Evolutionary conservation across 2,113 vertebrate genomes (phyloP), one percentile per base, ranked within the genome.

Genomic region (Cheirogaleus medius): DNA sequence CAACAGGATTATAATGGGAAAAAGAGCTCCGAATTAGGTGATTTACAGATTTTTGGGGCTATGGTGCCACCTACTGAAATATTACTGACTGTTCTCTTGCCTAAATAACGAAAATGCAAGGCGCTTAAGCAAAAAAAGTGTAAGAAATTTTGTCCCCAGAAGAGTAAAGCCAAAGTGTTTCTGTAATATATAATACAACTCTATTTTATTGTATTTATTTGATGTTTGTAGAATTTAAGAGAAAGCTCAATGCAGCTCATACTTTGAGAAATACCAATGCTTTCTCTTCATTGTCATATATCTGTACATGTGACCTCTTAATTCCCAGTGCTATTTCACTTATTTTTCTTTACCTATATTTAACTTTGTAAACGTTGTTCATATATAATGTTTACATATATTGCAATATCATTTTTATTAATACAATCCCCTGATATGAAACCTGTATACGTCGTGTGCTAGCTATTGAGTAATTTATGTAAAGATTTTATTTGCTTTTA

Each of bases 41-140:
- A 96, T 54, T 64, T 60, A 84, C 13, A 58, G 76, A 76, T 97
- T 97, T 95, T 91, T 98, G 80, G 97, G 97, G 97, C 97, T 98
- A 34, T 98, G 93, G 92, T 98, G 99, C 99, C 99, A 98, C 97
- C 99, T 99, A 98, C 93, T 98, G 99, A 98, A 97, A 97, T 87
- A 0, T 87, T 95, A 47, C 81, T 80, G 90, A 80, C 47, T 54
- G 56, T 17, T 96, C 21, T 44, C 96, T 60, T 52, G 25, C n/a
- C 49, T 90, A 49, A 87, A 15, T 60, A 58, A 81, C 37, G 29
- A 88, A 88, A 83, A 64, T 32, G 32, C 68, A 18, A 29, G 5
- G 32, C 13, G 25, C 5, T 82, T 71, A 69, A 0, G 14, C 49
- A 74, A 64, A 39, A 39, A 64, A 71, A 37, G 18, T 0, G 39